Base-by-base conservation (phyloP, 1,140 invertebrate species). In the Liolophura sinensis region DNA sequence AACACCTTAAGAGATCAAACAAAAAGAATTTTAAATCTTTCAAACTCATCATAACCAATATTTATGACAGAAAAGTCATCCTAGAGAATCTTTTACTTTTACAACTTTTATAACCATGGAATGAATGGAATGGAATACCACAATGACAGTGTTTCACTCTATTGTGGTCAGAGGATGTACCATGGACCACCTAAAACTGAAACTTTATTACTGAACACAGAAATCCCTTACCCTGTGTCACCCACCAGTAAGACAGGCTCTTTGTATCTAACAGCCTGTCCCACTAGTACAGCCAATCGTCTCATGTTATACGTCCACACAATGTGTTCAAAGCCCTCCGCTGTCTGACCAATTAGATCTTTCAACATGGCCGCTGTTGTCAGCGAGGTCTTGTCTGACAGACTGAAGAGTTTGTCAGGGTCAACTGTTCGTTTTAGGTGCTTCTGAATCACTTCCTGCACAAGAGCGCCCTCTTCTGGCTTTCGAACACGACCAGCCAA, bases 171-270 rank as follows among this genome's bases (percentile, higher is more conserved):
- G n/a, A n/a, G n/a, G n/a, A n/a, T n/a, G n/a, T n/a, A n/a, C n/a
- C n/a, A n/a, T n/a, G n/a, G n/a, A n/a, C n/a, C n/a, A n/a, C n/a
- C n/a, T n/a, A n/a, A n/a, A n/a, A n/a, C n/a, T n/a, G n/a, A n/a
- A n/a, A n/a, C n/a, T n/a, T n/a, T n/a, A n/a, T n/a, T n/a, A n/a
- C n/a, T n/a, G n/a, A 54, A n/a, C 51, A 54, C 3, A 4, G 6
- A 60, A 1, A 58, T 25, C 6, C 75, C 73, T 59, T 78, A 86
- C 83, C 86, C 98, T 27, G 98, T 99, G 82, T 98, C 95, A 56
- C 98, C 98, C 12, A 99, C 95, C 24, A 99, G 84, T 14, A 99
- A 83, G 3, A 99, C 91, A 0, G 98, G 97, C 81, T 99, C 98
- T 73, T 93, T 89, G 73, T 96, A 99, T 71, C 91, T 88, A 68